Evolutionary conservation across 2,113 vertebrate genomes (phyloP), one percentile per base, ranked within the genome.

Genomic region (Hyla sarda): DNA sequence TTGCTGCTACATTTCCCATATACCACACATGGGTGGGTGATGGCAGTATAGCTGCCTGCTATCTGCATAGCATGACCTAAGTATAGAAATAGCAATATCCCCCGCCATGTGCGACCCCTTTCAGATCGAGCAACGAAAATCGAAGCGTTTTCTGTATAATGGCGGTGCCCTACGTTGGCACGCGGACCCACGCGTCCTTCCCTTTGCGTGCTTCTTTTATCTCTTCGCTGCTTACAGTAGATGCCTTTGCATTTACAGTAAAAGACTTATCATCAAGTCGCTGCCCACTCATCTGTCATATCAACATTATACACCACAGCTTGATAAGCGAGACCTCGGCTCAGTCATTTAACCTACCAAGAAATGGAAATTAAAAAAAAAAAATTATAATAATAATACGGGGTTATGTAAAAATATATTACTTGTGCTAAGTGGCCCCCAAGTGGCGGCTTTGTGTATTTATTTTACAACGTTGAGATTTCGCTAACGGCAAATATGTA

Each of bases 201-300:
- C 37, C 9, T 5, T 30, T 7, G 41, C 10, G 45, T 28, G 13
- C 28, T 2, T n/a, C 47, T 8, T 76, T 76, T 41, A 75, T 54
- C 25, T 54, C 6, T 28, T 76, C 10, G 14, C 47, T 32, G n/a
- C 16, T 76, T 76, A 76, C 73, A 30, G 73, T 48, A 48, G 12
- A 5, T 75, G 21, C 19, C 47, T 30, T 30, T 21, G n/a, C 47
- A 17, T 52, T 28, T 52, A 76, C 73, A 19, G 73, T 50, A 77
- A 19, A 34, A 50, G 25, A 75, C 73, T 75, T 75, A 25, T 75
- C 73, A 47, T 75, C 72, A 16, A 0, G 25, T 11, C 54, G 25
- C 74, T 30, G 74, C 74, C 74, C 74, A 77, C 74, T 77, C 74
- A 77, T 17, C 74, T 54, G 74, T 77, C 74, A 77, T 32, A 32